Evolutionary conservation across 2,113 vertebrate species (phyloP).

Genomic region (Macquaria australasica): DNA sequence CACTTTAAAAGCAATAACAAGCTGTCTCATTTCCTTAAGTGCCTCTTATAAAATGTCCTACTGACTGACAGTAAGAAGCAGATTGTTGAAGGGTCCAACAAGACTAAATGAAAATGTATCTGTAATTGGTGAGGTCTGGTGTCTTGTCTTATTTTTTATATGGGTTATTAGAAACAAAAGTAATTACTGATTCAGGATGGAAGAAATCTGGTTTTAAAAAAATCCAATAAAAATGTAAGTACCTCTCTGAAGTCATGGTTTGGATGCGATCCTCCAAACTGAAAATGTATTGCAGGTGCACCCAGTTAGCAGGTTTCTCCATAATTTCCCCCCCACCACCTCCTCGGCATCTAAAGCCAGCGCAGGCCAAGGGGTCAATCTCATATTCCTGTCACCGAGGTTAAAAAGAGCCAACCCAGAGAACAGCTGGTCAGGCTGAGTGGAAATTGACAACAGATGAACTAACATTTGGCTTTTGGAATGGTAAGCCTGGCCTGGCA

Average conservation of each 20-base stretch:
- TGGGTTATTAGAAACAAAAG: background rate
- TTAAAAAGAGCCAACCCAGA: slow-evolving; percentile 48
- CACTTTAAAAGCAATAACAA: slow-evolving; percentile 45
- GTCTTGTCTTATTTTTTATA: background rate
- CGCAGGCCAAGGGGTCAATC: slow-evolving; percentile 35
- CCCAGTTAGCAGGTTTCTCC: background rate
- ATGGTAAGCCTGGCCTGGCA: slow-evolving; percentile 75
- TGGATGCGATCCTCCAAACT: background rate
- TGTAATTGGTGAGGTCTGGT: background rate
- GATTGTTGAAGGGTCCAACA: background rate
- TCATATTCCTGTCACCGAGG: slow-evolving; percentile 51
- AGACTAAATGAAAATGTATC: background rate
- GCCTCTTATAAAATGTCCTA: slow-evolving; percentile 6
- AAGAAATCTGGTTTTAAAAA: background rate
- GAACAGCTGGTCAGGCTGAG: slow-evolving; percentile 64
- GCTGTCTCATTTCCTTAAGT: slow-evolving; percentile 20
- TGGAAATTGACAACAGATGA: slow-evolving; percentile 72
- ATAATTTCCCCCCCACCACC: background rate
- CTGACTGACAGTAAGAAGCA: slow-evolving; percentile 14
- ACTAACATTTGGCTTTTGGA: slow-evolving; percentile 82
- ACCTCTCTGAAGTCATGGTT: background rate
- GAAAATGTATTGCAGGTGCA: background rate
- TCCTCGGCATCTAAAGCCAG: background rate
- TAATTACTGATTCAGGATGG: background rate
- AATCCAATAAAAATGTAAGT: background rate